Base-by-base conservation (phyloP, 1,140 invertebrate species). In the Drosophila littoralis region DNA sequence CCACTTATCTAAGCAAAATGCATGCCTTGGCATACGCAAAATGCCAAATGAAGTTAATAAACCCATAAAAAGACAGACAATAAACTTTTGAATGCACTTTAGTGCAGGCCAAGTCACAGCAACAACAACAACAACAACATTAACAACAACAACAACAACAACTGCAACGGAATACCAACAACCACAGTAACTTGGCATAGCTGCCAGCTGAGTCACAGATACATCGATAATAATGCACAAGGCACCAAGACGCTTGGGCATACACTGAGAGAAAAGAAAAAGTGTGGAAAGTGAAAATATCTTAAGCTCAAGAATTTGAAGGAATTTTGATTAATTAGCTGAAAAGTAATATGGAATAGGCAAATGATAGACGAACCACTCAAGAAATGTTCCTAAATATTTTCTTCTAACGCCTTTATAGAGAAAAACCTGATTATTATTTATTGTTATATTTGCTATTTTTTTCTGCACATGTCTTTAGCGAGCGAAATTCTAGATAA, bases 61-160 rank as follows among this genome's bases (percentile, higher is more conserved):
- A 83, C 83, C 80, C 83, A 89, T 88, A 89, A 89, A 85, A 66
- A 71, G 61, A 48, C 61, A 60, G 60, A 73, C 77, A 88, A 77
- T 66, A 63, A 88, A 69, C 65, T 68, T 88, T 88, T 88, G 61
- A 88, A 88, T 86, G 84, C 84, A 83, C 77, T 88, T 86, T 58
- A 58, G 64, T 33, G 58, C 58, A 70, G 65, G 67, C 71, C 66
- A 80, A 42, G 57, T 75, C 10, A 60, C 66, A 75, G 59, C 77
- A 68, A 65, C 59, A 64, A 60, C 68, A 55, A 50, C 79, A 65
- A 48, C 70, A 60, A 46, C 74, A 55, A 22, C 75, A 54, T 22
- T 7, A 67, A 78, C 77, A 57, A 59, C 63, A 54, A 46, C 67
- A 54, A 58, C 79, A 57, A 51, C 64, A 59, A 10, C 36, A 40